Evolutionary conservation across 2,113 vertebrate species (phyloP), one percentile per base, ranked within the genome.

Genomic region (Nicator chloris): DNA sequence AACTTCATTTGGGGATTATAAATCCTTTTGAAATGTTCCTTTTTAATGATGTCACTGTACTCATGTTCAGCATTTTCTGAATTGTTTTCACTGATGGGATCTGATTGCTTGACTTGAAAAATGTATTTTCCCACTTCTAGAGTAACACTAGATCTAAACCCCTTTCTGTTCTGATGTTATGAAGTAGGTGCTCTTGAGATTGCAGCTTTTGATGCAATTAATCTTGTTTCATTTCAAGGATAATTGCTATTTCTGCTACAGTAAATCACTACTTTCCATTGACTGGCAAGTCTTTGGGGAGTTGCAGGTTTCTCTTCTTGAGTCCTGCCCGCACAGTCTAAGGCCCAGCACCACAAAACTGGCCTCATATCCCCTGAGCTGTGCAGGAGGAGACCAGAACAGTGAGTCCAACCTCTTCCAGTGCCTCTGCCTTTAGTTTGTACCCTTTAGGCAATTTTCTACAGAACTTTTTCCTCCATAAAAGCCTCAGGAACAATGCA

Each of bases 321-420:
- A 0, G 13, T 64, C 26, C 51, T 27, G 33, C 24, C 66, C 21
- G 26, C 54, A 24, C 53, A 5, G 9, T 4, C 33, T 1, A 1
- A 88, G 63, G 22, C 53, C 33, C 45, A 44, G 31, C 24, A 6
- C 26, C 11, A 35, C 66, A 51, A 31, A 68, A 19, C 16, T 11
- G 1, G 7, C 39, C 42, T 33, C 35, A 9, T 40, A 23, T 54
- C 70, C 31, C 78, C 30, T 5, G 9, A 66, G 56, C 35, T 45
- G 8, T 3, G n/a, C 35, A 31, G 40, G 27, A 28, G 47, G 30
- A 24, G 50, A 19, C 28, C 60, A 47, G 27, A 35, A 14, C 57
- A 44, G 35, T 0, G 0, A 59, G 21, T 9, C 53, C 12, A 9
- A 4, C 49, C 51, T 56, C 82, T 42, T 9, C 47, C 40, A 40